phyloP scores from a whole-genome alignment of 2,888 invertebrate genomes.

The Acanthopleura granulata region DNA sequence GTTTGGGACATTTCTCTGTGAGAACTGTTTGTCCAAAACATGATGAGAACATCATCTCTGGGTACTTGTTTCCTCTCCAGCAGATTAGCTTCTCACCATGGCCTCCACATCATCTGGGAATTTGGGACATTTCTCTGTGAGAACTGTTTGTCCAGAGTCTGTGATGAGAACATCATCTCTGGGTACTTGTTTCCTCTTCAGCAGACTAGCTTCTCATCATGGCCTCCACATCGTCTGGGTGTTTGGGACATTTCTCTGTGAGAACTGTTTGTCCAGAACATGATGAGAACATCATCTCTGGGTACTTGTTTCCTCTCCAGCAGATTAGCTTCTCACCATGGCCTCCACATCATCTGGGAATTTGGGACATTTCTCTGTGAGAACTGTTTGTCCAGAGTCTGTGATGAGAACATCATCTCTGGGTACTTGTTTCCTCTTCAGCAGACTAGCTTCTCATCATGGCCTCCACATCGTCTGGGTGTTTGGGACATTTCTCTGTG shows the following conservation, averaged over 20 bases:
- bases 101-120: slow-evolving; percentile 56
- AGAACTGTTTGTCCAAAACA: slow-evolving; percentile 72
- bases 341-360: slow-evolving; percentile 56
- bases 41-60: slow-evolving; percentile 88
- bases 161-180: slow-evolving; percentile 89
- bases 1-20: slow-evolving; percentile 60
- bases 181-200: too few species aligned
- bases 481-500: slow-evolving; percentile 60
- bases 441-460: slow-evolving; percentile 75
- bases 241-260: slow-evolving; percentile 60
- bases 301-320: too few species aligned
- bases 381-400: slow-evolving; percentile 70
- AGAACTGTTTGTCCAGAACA: slow-evolving; percentile 72
- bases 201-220: too few species aligned
- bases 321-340: too few species aligned
- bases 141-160: slow-evolving; percentile 70
- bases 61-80: too few species aligned
- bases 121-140: slow-evolving; percentile 63
- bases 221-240: slow-evolving; percentile 58
- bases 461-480: slow-evolving; percentile 55
- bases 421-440: slow-evolving; percentile 86
- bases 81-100: too few species aligned
- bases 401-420: slow-evolving; percentile 81
- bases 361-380: slow-evolving; percentile 63
- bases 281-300: slow-evolving; percentile 88